Percentiles rank a stretch among this genome's conserved stretches.
Conservation (phyloP, 1,140 invertebrate genomes). For the Protaetia brevitarsis region DNA sequence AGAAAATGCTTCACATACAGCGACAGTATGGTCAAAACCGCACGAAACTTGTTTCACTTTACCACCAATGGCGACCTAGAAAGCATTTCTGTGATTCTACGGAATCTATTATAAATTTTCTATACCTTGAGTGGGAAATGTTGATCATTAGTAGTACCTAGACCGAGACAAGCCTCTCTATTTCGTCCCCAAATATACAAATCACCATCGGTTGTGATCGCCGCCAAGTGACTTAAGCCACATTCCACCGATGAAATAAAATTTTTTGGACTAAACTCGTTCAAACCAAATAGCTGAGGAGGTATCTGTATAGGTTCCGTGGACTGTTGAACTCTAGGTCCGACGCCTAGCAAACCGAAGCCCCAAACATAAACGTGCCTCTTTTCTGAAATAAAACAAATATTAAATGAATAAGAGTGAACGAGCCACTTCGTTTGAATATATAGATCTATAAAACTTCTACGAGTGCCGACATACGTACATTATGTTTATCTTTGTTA, state of each 20-base stretch:
- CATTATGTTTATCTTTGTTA: too few species aligned
- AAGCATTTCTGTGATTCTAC: slow-evolving; percentile 24
- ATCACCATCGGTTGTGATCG: slow-evolving; percentile 75
- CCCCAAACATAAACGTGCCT: slow-evolving; percentile 91
- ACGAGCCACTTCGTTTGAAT: too few species aligned
- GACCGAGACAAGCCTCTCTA: slow-evolving; percentile 74
- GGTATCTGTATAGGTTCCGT: slow-evolving; percentile 70
- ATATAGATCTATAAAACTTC: too few species aligned
- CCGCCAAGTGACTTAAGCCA: slow-evolving; percentile 77
- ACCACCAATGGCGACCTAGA: slow-evolving; percentile 69
- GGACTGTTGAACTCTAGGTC: slow-evolving; percentile 70
- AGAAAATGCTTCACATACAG: slow-evolving; percentile 69
- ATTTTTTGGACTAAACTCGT: slow-evolving; percentile 71
- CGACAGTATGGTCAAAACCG: slow-evolving; percentile 83
- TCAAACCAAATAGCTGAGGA: slow-evolving; percentile 76
- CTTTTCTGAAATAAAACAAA: too few species aligned
- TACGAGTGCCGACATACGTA: too few species aligned
- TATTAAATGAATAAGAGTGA: too few species aligned
- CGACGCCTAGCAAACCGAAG: slow-evolving; percentile 85
- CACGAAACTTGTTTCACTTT: slow-evolving; percentile 69
- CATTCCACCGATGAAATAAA: slow-evolving; percentile 65
- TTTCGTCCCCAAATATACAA: slow-evolving; percentile 91
- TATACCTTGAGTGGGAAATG: slow-evolving; percentile 82
- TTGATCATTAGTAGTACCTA: slow-evolving; percentile 77
- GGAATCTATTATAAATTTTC: neutral